phyloP scores from a whole-genome alignment of 2,113 vertebrate genomes.

The Scopus umbretta region DNA sequence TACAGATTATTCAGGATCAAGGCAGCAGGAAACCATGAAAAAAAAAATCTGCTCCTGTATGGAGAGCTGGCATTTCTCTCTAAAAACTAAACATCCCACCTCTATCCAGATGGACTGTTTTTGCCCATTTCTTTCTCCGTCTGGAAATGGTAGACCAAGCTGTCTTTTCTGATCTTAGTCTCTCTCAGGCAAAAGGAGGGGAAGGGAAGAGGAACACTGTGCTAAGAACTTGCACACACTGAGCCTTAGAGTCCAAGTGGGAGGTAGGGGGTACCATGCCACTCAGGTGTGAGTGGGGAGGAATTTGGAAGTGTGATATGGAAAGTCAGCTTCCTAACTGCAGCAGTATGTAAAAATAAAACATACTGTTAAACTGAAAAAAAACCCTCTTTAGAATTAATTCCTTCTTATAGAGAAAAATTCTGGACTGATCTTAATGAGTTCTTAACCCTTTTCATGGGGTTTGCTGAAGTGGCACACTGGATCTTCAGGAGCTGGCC shows the following conservation, averaged over 20 bases:
- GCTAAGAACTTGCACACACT: background rate
- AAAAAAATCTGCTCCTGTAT: background rate
- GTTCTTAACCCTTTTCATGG: background rate
- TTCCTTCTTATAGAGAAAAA: background rate
- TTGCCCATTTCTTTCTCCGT: background rate
- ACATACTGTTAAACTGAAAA: background rate
- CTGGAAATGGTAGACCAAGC: background rate
- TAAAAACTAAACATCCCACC: background rate
- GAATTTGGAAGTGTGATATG: background rate
- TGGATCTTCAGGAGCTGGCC: background rate
- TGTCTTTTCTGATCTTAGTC: background rate
- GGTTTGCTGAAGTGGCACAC: background rate
- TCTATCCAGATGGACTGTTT: background rate
- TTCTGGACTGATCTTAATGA: background rate
- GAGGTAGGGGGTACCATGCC: accelerated
- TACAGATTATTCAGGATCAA: constrained; percentile 13
- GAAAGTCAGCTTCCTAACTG: background rate
- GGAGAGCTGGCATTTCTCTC: background rate
- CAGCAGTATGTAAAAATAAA: background rate
- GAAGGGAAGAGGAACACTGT: no score
- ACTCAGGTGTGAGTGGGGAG: background rate
- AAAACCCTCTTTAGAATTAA: background rate
- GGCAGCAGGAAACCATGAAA: background rate
- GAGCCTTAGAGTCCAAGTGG: background rate
- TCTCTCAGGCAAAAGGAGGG: background rate